Conservation (phyloP, 2,113 vertebrate genomes). For the Dryoscopus gambensis region DNA sequence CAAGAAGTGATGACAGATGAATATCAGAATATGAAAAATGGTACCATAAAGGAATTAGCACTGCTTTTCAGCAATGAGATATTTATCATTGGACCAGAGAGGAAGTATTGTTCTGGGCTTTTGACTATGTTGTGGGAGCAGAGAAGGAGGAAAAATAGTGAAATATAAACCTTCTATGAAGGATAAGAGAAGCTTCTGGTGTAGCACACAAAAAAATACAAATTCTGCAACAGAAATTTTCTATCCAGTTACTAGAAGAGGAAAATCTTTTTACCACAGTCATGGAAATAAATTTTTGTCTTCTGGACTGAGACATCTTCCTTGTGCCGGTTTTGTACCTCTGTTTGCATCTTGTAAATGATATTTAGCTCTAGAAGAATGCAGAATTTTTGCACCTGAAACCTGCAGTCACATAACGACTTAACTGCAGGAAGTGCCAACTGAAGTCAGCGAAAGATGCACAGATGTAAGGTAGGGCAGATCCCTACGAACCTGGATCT, state of each 20-base stretch:
- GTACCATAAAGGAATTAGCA: not conserved
- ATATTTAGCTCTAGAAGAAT: not conserved
- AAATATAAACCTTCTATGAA: not conserved
- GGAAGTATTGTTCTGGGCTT: not conserved
- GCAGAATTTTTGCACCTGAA: not conserved
- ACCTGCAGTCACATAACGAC: not conserved
- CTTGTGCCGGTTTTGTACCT: not conserved
- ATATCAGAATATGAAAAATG: not conserved
- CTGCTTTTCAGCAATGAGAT: not conserved
- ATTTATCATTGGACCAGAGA: not conserved
- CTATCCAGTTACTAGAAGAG: not conserved
- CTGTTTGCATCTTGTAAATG: not conserved
- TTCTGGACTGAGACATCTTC: not conserved
- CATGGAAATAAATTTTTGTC: not conserved
- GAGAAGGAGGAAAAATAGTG: not conserved
- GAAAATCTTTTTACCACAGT: not conserved
- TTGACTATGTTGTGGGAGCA: not conserved
- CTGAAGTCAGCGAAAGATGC: not conserved
- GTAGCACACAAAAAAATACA: not conserved
- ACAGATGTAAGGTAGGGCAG: not conserved
- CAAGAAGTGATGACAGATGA: not conserved
- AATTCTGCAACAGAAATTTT: not conserved
- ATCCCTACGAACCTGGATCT: not conserved
- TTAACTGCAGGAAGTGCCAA: not conserved
- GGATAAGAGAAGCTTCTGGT: not conserved